phyloP scores from a whole-genome alignment of 2,113 vertebrate species.

The Engraulis encrasicolus region DNA sequence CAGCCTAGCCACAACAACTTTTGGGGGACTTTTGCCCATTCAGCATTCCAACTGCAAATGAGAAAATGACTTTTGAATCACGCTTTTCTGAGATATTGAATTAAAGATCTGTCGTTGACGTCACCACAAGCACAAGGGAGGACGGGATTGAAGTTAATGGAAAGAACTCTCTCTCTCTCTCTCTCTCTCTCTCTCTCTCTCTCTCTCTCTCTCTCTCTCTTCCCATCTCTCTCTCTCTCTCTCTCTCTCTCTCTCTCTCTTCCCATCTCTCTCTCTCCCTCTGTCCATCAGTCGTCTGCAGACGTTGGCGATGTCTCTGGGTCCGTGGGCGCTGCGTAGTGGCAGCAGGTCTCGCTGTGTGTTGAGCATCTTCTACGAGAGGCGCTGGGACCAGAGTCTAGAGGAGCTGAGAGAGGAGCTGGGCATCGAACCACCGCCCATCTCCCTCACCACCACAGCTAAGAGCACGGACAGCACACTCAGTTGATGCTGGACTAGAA shows the following conservation, averaged over 20 bases:
- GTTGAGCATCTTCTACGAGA: constrained; percentile 89
- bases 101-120: no score
- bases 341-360: constrained; percentile 78
- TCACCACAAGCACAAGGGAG: no score
- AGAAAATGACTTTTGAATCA: no score
- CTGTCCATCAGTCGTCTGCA: constrained; percentile 74
- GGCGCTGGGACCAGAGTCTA: constrained; percentile 89
- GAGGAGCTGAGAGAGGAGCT: constrained; percentile 84
- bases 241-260: not conserved
- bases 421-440: constrained; percentile 82
- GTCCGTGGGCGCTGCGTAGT: constrained; percentile 87
- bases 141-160: no score
- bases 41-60: no score
- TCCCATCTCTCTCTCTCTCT: not conserved
- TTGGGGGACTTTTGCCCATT: no score
- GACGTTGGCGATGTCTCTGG: constrained; percentile 75
- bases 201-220: not conserved
- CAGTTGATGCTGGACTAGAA: not conserved
- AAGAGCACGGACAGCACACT: constrained; percentile 30
- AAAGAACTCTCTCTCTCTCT: not conserved
- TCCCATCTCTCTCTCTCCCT: not conserved
- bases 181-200: not conserved
- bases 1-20: no score
- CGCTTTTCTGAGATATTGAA: no score
- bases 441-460: constrained; percentile 38